Base-by-base conservation (phyloP, 2,113 vertebrate genomes). In the Leuciscus idus region DNA sequence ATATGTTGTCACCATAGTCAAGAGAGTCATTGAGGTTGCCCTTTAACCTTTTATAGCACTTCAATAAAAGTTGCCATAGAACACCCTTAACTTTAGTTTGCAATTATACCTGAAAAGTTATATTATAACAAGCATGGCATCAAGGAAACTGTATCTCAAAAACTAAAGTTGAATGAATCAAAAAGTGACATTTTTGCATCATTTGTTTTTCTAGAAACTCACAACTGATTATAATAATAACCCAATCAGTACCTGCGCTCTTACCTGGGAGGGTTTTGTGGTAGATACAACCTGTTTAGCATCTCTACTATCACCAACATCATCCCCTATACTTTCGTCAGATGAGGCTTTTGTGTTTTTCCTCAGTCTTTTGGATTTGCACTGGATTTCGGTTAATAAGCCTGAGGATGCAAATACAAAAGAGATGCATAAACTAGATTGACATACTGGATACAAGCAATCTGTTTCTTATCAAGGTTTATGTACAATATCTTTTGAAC, bases 351-450 rank as follows among this genome's bases (percentile, higher is more conserved):
- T 97, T 87, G 95, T 95, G 36, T 96, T 97, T 93, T 99, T 99
- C 62, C 97, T 94, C 64, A 99, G 94, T 80, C 98, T 94, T 94
- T 99, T 99, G 55, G 98, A 99, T 90, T 99, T 99, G 92, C 98
- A 99, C 78, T 99, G 98, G 91, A 99, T 99, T 94, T 99, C 98
- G 78, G 98, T 99, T 92, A 99, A 91, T 88, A 99, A 95, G 90
- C 98, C 98, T 99, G 93, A 11, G 13, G 28, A 19, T 52, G 30
- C 28, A 28, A 59, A 70, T 7, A 81, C 39, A 80, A 28, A n/a
- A 81, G 8, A 28, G 30, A 87, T 12, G 1, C 55, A 88, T 30
- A 86, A 66, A 84, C 66, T 86, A 88, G 61, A 87, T 15, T 8
- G 55, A 86, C 80, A 81, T 36, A 62, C 48, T 75, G 72, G 86